Conservation (phyloP, 2,113 vertebrate genomes). For the Sturnus vulgaris region DNA sequence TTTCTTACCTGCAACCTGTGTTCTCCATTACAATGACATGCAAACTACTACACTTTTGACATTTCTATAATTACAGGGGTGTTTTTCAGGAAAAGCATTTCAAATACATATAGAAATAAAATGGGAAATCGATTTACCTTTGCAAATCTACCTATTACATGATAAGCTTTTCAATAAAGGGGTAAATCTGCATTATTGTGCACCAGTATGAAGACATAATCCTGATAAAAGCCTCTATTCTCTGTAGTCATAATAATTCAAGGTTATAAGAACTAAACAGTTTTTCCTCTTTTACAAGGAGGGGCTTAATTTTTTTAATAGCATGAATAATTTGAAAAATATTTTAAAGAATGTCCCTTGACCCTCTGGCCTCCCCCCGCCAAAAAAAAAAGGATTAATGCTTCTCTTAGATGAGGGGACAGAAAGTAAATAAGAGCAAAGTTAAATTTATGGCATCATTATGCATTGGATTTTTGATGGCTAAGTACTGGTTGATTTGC, state of each 20-base stretch:
- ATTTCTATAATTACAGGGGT: background rate
- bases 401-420: background rate
- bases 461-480: background rate
- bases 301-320: background rate
- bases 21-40: background rate
- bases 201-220: background rate
- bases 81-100: background rate
- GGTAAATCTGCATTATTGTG: background rate
- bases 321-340: background rate
- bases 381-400: background rate
- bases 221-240: background rate
- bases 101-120: background rate
- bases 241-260: background rate
- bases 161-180: background rate
- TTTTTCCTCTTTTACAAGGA: background rate
- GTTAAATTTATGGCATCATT: background rate
- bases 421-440: background rate
- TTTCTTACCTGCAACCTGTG: background rate
- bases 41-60: background rate
- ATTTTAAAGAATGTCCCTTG: accelerated
- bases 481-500: background rate
- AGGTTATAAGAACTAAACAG: background rate
- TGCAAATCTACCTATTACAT: background rate
- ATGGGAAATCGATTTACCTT: background rate
- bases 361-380: no score